Percentiles rank a stretch among this genome's conserved stretches.
These are phyloP conservation scores for Elephantulus edwardii DNA, from an alignment of 2,113 vertebrate genomes.

Conservation along the genomic window DNA sequence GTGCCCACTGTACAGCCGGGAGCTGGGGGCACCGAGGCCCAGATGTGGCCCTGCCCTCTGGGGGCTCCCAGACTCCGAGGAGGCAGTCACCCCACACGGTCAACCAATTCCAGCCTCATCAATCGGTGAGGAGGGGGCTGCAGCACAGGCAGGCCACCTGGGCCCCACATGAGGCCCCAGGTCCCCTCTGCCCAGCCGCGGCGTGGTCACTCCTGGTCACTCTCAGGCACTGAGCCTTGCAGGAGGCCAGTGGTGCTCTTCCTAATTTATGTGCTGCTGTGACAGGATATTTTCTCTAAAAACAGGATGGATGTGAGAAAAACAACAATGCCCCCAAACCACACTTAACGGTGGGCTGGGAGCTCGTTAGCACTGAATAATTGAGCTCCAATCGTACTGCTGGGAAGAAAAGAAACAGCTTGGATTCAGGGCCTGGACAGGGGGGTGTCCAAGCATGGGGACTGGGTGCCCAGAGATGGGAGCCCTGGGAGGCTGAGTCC, in stretches of 20 bases:
- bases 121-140: not conserved
- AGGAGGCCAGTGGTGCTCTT: not conserved
- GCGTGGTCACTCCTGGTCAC: slow-evolving; percentile 12
- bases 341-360: slow-evolving; percentile 29
- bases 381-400: not conserved
- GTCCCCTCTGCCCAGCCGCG: not conserved
- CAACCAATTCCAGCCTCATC: slow-evolving; percentile 65
- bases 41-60: slow-evolving; percentile 43
- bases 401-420: slow-evolving; percentile 62
- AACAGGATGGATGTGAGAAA: slow-evolving; percentile 75
- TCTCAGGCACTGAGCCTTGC: not conserved
- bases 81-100: slow-evolving; percentile 2
- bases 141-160: slow-evolving; percentile 64
- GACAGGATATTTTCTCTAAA: slow-evolving; percentile 71
- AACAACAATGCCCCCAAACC: slow-evolving; percentile 59
- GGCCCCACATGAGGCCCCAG: not conserved
- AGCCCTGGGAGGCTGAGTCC: not conserved
- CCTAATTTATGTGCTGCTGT: slow-evolving; percentile 57
- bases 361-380: slow-evolving; percentile 55
- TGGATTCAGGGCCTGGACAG: not conserved
- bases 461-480: not conserved
- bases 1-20: not conserved
- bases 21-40: not conserved
- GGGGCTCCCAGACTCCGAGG: not conserved
- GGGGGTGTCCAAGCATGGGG: not conserved